These are phyloP conservation scores for Xenopus laevis DNA, from an alignment of 2,113 vertebrate species.

Conservation along the genomic window DNA sequence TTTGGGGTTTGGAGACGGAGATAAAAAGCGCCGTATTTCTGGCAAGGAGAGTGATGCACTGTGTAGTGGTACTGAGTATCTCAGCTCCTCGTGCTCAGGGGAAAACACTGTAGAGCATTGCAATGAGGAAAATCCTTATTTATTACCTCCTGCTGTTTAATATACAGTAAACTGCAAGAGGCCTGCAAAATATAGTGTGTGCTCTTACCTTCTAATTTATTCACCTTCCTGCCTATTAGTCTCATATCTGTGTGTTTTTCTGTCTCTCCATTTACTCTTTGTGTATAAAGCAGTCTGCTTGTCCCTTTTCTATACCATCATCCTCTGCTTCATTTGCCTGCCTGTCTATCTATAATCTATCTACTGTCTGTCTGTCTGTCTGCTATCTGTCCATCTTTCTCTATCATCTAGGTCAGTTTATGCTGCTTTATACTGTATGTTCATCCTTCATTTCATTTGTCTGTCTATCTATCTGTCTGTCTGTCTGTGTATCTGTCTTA, in stretches of 20 bases:
- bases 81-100: not conserved
- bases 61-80: slow-evolving; percentile 21
- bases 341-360: not conserved
- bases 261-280: no score
- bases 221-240: not conserved
- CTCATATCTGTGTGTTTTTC: not conserved
- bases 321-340: no score
- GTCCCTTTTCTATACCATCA: no score
- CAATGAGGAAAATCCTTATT: not conserved
- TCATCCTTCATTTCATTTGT: no score
- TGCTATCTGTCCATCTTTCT: no score
- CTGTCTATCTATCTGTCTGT: no score
- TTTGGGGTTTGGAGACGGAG: slow-evolving; percentile 36
- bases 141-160: slow-evolving; percentile 3
- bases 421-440: no score
- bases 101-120: not conserved
- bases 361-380: not conserved
- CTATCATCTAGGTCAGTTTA: no score
- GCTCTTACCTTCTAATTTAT: not conserved
- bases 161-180: slow-evolving; percentile 3
- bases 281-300: no score
- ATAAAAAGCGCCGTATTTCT: slow-evolving; percentile 6
- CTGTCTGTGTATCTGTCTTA: no score
- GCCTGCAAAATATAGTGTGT: not conserved
- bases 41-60: slow-evolving; percentile 15